phyloP scores from a whole-genome alignment of 2,888 invertebrate species.

The Lasius fuliginosus region DNA sequence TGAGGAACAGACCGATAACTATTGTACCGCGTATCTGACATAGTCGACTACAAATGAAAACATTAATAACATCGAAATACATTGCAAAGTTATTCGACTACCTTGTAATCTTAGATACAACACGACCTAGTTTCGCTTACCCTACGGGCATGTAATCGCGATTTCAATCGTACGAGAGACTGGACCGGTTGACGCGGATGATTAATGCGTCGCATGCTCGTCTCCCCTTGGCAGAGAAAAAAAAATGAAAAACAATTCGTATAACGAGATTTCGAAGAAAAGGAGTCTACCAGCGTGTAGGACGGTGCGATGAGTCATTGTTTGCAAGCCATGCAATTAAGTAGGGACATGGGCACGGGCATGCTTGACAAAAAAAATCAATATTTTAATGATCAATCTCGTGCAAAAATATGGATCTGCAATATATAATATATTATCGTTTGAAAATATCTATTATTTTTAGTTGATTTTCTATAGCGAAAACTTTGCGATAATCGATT shows the following conservation, averaged over 20 bases:
- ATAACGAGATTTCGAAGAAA: constrained; percentile 39
- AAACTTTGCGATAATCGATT: neutral
- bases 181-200: constrained; percentile 39
- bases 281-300: constrained; percentile 22
- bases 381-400: neutral
- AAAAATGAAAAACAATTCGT: constrained; percentile 41
- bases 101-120: constrained; percentile 45
- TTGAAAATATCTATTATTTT: neutral
- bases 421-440: neutral
- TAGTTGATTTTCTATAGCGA: neutral
- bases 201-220: constrained; percentile 43
- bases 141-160: constrained; percentile 34
- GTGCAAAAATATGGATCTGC: neutral
- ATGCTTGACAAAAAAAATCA: neutral
- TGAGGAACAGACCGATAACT: neutral
- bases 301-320: constrained; percentile 65
- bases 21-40: neutral
- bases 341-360: neutral
- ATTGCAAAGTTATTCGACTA: constrained; percentile 12
- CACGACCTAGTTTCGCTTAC: constrained; percentile 25
- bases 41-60: neutral
- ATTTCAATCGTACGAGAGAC: constrained; percentile 36
- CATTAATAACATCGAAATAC: constrained; percentile 19
- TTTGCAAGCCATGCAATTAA: constrained; percentile 61
- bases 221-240: constrained; percentile 50